Evolutionary conservation across 2,888 invertebrate genomes (phyloP).

Genomic region (Dorcus hopei): DNA sequence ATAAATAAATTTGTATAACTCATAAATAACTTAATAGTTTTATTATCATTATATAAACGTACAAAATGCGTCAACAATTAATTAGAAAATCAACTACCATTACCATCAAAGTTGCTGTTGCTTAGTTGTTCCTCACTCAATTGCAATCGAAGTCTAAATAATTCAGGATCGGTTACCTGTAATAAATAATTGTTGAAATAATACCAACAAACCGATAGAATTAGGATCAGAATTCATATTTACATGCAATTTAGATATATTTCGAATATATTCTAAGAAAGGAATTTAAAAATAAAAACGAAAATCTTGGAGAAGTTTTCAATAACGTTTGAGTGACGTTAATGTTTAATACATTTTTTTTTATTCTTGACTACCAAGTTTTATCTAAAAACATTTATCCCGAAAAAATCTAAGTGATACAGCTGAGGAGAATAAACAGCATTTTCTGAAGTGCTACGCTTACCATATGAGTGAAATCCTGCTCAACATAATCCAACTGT

Average conservation of each 20-base stretch:
- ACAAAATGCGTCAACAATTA: too few species aligned
- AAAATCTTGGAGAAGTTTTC: not conserved
- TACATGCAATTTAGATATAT: not conserved
- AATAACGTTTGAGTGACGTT: too few species aligned
- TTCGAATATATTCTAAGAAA: not conserved
- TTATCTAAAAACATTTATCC: too few species aligned
- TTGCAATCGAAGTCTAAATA: slow-evolving; percentile 25
- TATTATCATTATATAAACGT: not conserved
- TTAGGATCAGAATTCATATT: not conserved
- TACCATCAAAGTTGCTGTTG: not conserved
- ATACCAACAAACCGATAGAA: not conserved
- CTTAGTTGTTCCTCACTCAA: slow-evolving; percentile 19
- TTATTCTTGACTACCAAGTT: too few species aligned
- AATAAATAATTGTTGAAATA: slow-evolving; percentile 2
- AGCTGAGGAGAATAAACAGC: too few species aligned
- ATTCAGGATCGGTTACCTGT: slow-evolving; percentile 26
- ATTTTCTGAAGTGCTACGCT: not conserved
- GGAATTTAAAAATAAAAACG: not conserved
- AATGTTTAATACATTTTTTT: too few species aligned
- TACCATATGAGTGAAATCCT: not conserved
- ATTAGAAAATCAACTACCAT: too few species aligned
- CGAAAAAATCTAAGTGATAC: too few species aligned
- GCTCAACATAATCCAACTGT: slow-evolving; percentile 8
- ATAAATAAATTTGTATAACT: slow-evolving; percentile 14
- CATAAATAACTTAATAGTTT: not conserved